These are phyloP conservation scores for Alauda arvensis DNA, from an alignment of 2,797 vertebrate genomes.

Conservation along the genomic window DNA sequence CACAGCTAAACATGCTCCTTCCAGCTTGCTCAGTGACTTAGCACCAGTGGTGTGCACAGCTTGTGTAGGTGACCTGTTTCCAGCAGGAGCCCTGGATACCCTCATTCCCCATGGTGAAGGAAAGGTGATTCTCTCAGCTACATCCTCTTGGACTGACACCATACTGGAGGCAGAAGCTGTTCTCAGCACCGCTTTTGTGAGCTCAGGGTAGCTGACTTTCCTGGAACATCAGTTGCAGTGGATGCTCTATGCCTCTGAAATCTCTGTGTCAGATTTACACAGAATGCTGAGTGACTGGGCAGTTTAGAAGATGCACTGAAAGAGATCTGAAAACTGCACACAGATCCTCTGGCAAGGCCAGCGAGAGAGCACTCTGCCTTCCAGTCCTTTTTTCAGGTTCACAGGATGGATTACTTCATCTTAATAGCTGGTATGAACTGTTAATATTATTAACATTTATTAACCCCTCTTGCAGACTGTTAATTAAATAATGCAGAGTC, in stretches of 20 bases:
- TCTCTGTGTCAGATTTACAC: not conserved
- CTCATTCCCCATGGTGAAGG: not conserved
- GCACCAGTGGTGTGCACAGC: not conserved
- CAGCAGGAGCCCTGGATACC: not conserved
- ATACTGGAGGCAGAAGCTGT: not conserved
- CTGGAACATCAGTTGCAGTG: not conserved
- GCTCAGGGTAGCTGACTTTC: not conserved
- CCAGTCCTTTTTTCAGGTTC: not conserved
- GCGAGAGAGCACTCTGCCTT: not conserved
- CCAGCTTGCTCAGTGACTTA: constrained; percentile 24
- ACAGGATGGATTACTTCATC: not conserved
- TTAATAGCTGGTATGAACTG: not conserved
- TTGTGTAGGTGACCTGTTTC: constrained; percentile 50
- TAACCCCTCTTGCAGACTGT: constrained; percentile 24
- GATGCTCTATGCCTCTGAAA: not conserved
- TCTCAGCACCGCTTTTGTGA: not conserved
- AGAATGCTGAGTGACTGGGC: not conserved
- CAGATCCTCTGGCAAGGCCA: not conserved
- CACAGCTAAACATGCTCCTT: constrained; percentile 47
- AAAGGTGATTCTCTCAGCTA: constrained; percentile 12
- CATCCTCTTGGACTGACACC: not conserved
- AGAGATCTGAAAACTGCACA: not conserved
- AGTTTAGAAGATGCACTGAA: not conserved
- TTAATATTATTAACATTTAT: constrained; percentile 47
- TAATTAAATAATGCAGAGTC: constrained; percentile 44